A percentile compares a stretch with the other conserved stretches of the same genome.
phyloP scores from a whole-genome alignment of 2,113 vertebrate genomes.

The Leptobrachium leishanense region DNA sequence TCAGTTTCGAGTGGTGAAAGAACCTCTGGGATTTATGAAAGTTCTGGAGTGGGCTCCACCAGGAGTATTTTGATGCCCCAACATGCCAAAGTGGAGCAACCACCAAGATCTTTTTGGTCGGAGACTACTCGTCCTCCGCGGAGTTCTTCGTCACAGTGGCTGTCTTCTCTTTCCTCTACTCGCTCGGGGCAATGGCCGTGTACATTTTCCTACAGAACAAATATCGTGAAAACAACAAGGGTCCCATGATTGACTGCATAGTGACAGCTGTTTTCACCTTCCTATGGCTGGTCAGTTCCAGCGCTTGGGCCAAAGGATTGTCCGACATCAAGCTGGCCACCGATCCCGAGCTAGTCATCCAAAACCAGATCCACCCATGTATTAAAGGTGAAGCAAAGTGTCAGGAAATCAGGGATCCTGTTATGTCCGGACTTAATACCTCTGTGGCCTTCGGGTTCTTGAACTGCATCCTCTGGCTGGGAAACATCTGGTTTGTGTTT shows the following conservation, averaged over 20 bases:
- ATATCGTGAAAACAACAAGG: slow-evolving; percentile 89
- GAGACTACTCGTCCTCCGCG: slow-evolving; percentile 87
- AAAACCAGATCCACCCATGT: slow-evolving; percentile 59
- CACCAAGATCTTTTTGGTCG: slow-evolving; percentile 76
- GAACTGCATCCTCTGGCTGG: slow-evolving; percentile 87
- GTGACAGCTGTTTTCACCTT: slow-evolving; percentile 85
- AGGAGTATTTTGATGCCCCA: slow-evolving; percentile 85
- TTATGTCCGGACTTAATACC: slow-evolving; percentile 88
- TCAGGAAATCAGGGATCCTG: slow-evolving; percentile 75
- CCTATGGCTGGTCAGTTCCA: slow-evolving; percentile 90
- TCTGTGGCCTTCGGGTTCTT: slow-evolving; percentile 92
- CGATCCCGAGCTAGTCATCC: slow-evolving; percentile 78
- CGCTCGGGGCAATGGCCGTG: slow-evolving; percentile 77
- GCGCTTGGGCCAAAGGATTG: slow-evolving; percentile 89
- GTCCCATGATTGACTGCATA: slow-evolving; percentile 81
- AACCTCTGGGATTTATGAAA: slow-evolving; percentile 88
- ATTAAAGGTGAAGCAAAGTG: slow-evolving; percentile 70
- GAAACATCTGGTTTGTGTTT: slow-evolving; percentile 91
- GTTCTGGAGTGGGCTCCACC: slow-evolving; percentile 88
- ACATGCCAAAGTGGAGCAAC: slow-evolving; percentile 67
- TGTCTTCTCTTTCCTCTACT: slow-evolving; percentile 90
- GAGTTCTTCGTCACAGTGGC: slow-evolving; percentile 90
- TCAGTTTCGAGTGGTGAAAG: slow-evolving; percentile 84
- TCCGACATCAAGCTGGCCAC: slow-evolving; percentile 88
- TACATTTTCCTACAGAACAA: slow-evolving; percentile 87